Base-by-base conservation (phyloP, 2,113 vertebrate species). In the Megalops atlanticus region DNA sequence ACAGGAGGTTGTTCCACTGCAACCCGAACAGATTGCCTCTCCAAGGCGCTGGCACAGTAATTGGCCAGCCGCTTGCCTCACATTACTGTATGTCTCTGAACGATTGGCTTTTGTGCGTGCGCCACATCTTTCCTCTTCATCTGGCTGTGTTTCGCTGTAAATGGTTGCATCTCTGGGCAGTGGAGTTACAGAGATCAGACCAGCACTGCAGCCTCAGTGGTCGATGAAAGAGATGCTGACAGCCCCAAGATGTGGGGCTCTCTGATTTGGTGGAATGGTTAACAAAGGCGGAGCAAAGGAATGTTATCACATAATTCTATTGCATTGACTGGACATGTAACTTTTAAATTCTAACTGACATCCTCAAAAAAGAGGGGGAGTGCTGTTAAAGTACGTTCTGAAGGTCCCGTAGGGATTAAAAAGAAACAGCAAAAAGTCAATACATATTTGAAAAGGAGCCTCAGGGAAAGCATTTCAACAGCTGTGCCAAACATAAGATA, bases 11-110 rank as follows among this genome's bases (percentile, higher is more conserved):
- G 43, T 75, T 39, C 79, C 14, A 5, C 74, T 4, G 40, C 74
- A 76, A 33, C 14, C 11, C 36, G 38, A 41, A 64, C 35, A 43
- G 71, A 64, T 74, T 64, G 47, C 38, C 38, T 69, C 39, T 39
- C 39, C 16, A 36, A 78, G 54, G 58, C 36, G 27, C 35, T 41
- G 39, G 54, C 52, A 27, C 47, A 49, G 49, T 81, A 73, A 81
- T 21, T 54, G 79, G 47, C 72, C 54, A 40, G 36, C 36, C 38
- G 31, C 72, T 75, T 31, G 38, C 71, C n/a, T 36, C 27, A 54
- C n/a, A 33, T 74, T 75, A 12, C 16, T 12, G 72, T 40, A 40
- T 49, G 41, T 76, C 38, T 76, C 33, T 47, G 35, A 76, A 8
- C 2, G 74, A 76, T 76, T 47, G 74, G 15, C 21, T 41, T n/a